phyloP scores from a whole-genome alignment of 2,888 invertebrate genomes.

The Tachina lurida region DNA sequence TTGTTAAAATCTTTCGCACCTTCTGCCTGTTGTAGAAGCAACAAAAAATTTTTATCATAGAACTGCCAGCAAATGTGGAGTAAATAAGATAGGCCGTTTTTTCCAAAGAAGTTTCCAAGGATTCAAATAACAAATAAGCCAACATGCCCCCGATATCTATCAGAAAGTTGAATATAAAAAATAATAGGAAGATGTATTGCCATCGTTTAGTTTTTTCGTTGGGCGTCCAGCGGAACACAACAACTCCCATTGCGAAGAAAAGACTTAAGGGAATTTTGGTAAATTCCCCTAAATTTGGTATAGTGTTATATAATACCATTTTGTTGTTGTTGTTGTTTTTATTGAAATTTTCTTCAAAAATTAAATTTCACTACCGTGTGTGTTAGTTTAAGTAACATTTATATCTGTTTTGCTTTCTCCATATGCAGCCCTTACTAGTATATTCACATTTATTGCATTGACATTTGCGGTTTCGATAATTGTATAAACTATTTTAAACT shows the following conservation, averaged over 20 bases:
- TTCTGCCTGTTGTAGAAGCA: background rate
- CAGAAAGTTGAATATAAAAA: background rate
- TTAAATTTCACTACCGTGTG: background rate
- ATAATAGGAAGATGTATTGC: background rate
- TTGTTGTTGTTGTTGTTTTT: background rate
- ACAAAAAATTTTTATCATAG: background rate
- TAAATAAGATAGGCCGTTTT: constrained; percentile 42
- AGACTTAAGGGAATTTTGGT: constrained; percentile 45
- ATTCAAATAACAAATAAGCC: background rate
- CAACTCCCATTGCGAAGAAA: constrained; percentile 19
- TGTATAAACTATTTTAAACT: background rate
- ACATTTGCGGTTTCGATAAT: constrained; percentile 47
- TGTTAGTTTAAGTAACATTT: background rate
- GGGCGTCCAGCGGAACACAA: constrained; percentile 26
- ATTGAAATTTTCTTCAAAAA: background rate
- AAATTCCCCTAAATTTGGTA: constrained; percentile 39
- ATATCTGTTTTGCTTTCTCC: background rate
- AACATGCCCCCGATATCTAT: background rate
- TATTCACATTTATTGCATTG: constrained; percentile 8
- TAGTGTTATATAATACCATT: constrained; percentile 13
- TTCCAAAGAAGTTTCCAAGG: constrained; percentile 27
- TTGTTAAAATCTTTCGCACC: constrained; percentile 6
- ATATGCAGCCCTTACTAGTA: background rate
- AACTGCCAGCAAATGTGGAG: background rate
- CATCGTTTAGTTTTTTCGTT: background rate